A percentile compares a stretch with the other conserved stretches of the same genome.
Conservation (phyloP, 2,888 invertebrate genomes). For the Alentia gelatinosa region DNA sequence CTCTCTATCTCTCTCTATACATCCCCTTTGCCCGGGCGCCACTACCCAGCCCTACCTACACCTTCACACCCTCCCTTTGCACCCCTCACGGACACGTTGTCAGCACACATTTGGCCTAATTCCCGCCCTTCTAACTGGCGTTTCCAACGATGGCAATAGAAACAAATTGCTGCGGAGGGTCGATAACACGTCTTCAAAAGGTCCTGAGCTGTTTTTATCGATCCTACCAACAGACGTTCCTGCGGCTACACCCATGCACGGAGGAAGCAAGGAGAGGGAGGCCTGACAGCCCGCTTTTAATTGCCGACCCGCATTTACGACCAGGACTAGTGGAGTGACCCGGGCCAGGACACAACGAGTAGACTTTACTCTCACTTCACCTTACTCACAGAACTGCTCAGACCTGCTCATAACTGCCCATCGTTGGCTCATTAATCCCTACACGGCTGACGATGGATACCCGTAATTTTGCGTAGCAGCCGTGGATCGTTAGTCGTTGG, state of each 20-base stretch:
- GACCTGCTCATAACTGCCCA: too few species aligned
- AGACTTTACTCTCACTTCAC: neutral
- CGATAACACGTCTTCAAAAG: slow-evolving; percentile 5
- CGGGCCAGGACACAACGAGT: neutral
- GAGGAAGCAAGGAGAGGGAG: neutral
- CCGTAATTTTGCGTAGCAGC: neutral
- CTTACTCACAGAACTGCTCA: too few species aligned
- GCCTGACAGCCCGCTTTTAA: too few species aligned
- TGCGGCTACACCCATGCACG: neutral
- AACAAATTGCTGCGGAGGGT: neutral
- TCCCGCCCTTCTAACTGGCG: neutral
- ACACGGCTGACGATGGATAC: neutral
- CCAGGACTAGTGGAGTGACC: neutral
- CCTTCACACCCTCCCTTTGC: neutral
- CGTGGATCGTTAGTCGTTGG: slow-evolving; percentile 3
- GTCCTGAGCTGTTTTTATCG: neutral
- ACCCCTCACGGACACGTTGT: neutral
- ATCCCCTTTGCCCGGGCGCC: neutral
- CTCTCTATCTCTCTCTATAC: too few species aligned
- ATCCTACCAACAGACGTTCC: neutral
- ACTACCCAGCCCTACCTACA: neutral
- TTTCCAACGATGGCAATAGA: neutral
- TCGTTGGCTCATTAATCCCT: too few species aligned
- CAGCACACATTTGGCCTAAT: neutral
- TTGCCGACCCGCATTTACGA: neutral